Evolutionary conservation across 1,140 invertebrate genomes (phyloP), one percentile per base, ranked within the genome.

Genomic region (Aphidius ervi): DNA sequence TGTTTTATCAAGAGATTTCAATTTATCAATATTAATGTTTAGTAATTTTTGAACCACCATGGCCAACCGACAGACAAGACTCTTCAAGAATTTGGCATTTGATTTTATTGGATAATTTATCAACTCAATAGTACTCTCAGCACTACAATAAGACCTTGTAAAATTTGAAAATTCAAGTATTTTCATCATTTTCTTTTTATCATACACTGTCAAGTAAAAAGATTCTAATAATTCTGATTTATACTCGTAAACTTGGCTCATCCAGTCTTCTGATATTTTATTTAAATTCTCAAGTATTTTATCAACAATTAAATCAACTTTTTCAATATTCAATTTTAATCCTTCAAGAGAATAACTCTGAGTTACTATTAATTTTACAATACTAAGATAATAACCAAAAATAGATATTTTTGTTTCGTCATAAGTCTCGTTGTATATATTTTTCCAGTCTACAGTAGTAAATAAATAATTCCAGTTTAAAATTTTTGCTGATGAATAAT

Each of bases 121-220:
- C 23, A 76, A 64, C 40, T 65, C 48, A 6, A 66, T 65, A 7
- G 70, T 31, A 57, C 64, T 64, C 6, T 58, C 8, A 10, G 68
- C 54, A 41, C 6, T 57, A 60, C 75, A 78, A 48, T 76, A 75
- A 31, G 63, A 59, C 49, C 56, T 46, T 20, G 70, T 71, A 58
- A 78, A 75, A 64, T 78, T 76, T 16, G 73, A 66, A 42, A 65
- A 73, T 46, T 74, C 74, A 23, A 78, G 57, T 56, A 78, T 70
- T 10, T 74, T 69, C 23, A 78, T 42, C 3, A 67, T 69, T 73
- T 76, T 78, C 39, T 68, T 45, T 10, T 67, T 63, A 57, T 76
- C 72, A 4, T 67, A 63, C 3, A 68, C 63, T 1, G 75, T 77
- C 4, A 74, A 61, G n/a, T 75, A 77, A 66, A 78, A 76, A 31